Base-by-base conservation (phyloP, 2,113 vertebrate genomes). In the Taurulus bubalis region DNA sequence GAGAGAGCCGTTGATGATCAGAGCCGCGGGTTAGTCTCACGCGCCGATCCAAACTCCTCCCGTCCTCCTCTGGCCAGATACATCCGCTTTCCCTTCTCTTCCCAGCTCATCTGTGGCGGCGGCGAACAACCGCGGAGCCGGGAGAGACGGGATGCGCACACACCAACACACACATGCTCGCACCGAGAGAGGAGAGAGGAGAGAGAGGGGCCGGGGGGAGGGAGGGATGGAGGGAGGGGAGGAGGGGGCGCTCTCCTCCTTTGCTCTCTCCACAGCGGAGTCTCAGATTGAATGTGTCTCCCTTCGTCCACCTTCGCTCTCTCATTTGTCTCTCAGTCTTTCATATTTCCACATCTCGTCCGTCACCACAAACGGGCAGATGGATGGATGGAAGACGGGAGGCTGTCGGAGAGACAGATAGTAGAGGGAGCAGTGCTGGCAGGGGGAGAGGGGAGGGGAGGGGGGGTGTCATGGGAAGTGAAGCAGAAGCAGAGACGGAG, bases 51-150 rank as follows among this genome's bases (percentile, higher is more conserved):
- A 87, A 91, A 87, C 90, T 92, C 93, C 86, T 92, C 92, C 90
- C 40, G 89, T 75, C 91, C 86, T 90, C 85, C 90, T 90, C 83
- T 84, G 83, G 83, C 76, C 86, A 91, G 82, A 94, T 80, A 82
- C 84, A 92, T 90, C 91, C 84, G 83, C 90, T 91, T 89, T 71
- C 63, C 86, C 87, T 90, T 77, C 86, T 92, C 91, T 92, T 89
- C 83, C 78, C 86, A 71, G 91, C 91, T 90, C 90, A 85, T 94
- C 92, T 93, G 89, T 91, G 87, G 91, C 88, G 63, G 91, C 85
- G 59, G 88, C 77, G 77, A 92, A 90, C 87, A 85, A 92, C 90
- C 88, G 85, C 81, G 65, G 83, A 93, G 89, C 86, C 69, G 83
- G 82, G 83, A 90, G 89, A 92, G 89, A 89, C 68, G 45, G 77